Evolutionary conservation across 2,797 vertebrate genomes (phyloP).

Genomic region (Halcyon chelicuti): DNA sequence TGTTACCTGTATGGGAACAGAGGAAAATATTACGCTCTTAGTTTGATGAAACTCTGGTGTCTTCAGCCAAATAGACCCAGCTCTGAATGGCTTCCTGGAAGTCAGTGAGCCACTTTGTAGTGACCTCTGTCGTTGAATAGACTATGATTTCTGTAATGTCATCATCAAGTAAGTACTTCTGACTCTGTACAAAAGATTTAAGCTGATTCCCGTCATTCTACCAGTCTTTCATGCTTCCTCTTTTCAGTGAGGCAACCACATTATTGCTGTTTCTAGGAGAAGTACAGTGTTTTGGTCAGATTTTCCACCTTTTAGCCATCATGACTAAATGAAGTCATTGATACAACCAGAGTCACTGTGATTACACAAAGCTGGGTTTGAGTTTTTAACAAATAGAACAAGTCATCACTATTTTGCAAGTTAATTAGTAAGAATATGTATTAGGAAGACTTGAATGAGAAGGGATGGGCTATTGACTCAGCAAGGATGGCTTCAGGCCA

Average conservation of each 20-base stretch:
- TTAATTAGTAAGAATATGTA: neutral
- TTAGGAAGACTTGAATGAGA: neutral
- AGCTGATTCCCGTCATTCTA: neutral
- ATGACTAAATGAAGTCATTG: neutral
- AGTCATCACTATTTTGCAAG: slow-evolving; percentile 6
- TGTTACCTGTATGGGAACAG: neutral
- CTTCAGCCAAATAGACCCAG: neutral
- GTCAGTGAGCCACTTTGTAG: neutral
- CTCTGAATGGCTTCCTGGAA: neutral
- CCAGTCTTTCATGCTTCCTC: neutral
- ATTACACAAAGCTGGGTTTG: slow-evolving; percentile 10
- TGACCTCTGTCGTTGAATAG: neutral
- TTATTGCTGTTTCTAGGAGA: neutral
- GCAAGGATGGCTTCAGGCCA: neutral
- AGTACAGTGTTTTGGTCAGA: neutral
- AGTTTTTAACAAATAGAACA: slow-evolving; percentile 9
- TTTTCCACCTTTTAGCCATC: slow-evolving; percentile 5
- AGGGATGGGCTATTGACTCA: neutral
- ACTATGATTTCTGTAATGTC: neutral
- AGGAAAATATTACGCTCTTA: neutral
- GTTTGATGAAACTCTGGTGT: neutral
- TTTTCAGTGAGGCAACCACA: neutral
- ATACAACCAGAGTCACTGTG: neutral
- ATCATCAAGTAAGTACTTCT: neutral
- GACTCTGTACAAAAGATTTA: neutral